Conservation (phyloP, 1,140 invertebrate genomes). For the Mesaphorura yosii region DNA sequence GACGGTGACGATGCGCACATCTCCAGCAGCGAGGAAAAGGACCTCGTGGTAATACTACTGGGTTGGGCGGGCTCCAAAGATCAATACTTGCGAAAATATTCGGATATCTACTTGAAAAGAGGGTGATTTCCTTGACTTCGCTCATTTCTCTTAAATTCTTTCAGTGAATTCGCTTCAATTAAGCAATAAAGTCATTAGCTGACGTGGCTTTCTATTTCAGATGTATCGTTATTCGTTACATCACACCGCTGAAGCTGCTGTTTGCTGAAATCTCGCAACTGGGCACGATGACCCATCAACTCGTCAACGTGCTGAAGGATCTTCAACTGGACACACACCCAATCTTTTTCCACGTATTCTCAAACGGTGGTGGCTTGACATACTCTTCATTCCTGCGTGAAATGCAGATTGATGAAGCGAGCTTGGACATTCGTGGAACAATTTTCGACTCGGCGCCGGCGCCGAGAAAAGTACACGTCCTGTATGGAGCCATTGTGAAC, state of each 20-base stretch:
- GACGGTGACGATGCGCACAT: constrained; percentile 47
- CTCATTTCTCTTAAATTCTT: no score
- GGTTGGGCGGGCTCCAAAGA: constrained; percentile 70
- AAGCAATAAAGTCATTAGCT: no score
- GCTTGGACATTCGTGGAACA: constrained; percentile 51
- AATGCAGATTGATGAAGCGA: constrained; percentile 39
- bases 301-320: constrained; percentile 53
- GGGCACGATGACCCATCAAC: constrained; percentile 48
- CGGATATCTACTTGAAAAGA: constrained; percentile 56
- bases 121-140: no score
- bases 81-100: constrained; percentile 62
- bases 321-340: constrained; percentile 56
- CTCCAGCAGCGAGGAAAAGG: constrained; percentile 47
- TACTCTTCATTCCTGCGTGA: constrained; percentile 53
- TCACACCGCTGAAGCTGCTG: constrained; percentile 52
- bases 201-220: constrained; percentile 38
- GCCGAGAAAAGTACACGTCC: constrained; percentile 44
- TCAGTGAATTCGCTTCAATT: constrained; percentile 9
- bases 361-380: constrained; percentile 60
- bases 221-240: constrained; percentile 60
- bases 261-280: constrained; percentile 52
- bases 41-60: constrained; percentile 58
- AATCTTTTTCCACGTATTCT: constrained; percentile 66
- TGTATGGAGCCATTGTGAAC: constrained; percentile 48
- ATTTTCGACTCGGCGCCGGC: constrained; percentile 66